Evolutionary conservation across 2,113 vertebrate species (phyloP).

Genomic region (Azemiops feae): DNA sequence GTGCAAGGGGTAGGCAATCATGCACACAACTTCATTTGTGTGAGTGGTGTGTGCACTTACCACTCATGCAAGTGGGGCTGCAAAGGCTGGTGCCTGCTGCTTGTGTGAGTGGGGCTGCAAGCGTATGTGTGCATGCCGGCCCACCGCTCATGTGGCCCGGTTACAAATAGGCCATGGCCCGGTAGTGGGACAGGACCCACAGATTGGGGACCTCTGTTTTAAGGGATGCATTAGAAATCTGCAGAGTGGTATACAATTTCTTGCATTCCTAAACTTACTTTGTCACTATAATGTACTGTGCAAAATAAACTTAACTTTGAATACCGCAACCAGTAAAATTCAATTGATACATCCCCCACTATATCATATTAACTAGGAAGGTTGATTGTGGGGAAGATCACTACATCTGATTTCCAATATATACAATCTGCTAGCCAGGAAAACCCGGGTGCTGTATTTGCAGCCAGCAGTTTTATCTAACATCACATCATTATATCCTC

Average conservation of each 20-base stretch:
- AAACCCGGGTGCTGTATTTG: not conserved
- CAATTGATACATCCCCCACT: not conserved
- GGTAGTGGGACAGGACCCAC: too few species aligned
- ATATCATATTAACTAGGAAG: not conserved
- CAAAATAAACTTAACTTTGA: not conserved
- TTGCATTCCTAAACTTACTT: not conserved
- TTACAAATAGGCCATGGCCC: too few species aligned
- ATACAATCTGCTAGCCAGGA: not conserved
- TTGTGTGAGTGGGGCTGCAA: too few species aligned
- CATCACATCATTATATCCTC: not conserved
- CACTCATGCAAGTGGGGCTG: too few species aligned
- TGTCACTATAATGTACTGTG: not conserved
- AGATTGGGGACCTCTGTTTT: too few species aligned
- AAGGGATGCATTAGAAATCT: not conserved
- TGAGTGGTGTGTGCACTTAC: too few species aligned
- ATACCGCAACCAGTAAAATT: not conserved
- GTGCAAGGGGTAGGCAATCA: too few species aligned
- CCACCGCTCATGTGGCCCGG: too few species aligned
- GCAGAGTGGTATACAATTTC: not conserved
- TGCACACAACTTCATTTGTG: too few species aligned
- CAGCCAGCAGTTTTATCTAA: not conserved
- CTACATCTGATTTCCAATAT: not conserved
- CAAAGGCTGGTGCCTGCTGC: too few species aligned
- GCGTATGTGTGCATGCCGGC: too few species aligned
- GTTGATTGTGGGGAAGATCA: not conserved